These are phyloP conservation scores for Cerastis rubricosa DNA, from an alignment of 2,888 invertebrate species.

Conservation along the genomic window DNA sequence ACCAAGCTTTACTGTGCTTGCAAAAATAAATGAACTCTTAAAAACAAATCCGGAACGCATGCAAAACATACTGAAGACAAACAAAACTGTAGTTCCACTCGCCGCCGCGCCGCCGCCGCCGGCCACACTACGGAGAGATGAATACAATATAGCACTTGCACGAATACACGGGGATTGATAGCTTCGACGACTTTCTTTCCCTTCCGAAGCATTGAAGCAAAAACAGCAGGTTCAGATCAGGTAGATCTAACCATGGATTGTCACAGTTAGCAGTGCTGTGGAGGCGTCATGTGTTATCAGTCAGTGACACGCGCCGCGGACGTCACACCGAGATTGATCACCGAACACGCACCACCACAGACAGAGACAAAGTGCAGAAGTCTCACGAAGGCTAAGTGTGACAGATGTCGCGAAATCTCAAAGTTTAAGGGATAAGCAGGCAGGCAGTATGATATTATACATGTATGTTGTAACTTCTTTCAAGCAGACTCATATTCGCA, in stretches of 20 bases:
- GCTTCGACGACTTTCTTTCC: neutral
- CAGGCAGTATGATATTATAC: neutral
- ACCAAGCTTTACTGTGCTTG: neutral
- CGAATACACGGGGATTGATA: neutral
- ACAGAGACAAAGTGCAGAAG: neutral
- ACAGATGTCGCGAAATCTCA: neutral
- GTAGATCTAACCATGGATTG: neutral
- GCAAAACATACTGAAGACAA: neutral
- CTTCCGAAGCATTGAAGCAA: neutral
- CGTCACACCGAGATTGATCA: slow-evolving; percentile 24
- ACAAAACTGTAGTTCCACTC: too few species aligned
- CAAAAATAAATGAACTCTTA: neutral
- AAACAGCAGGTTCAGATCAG: neutral
- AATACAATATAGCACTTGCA: neutral
- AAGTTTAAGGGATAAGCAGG: neutral
- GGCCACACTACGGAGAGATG: neutral
- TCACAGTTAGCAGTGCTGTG: neutral
- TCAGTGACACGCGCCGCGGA: slow-evolving; percentile 15
- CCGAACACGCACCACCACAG: neutral
- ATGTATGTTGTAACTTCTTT: neutral
- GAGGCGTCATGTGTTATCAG: slow-evolving; percentile 13
- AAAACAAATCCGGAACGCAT: neutral
- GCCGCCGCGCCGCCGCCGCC: too few species aligned
- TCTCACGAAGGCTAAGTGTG: neutral
- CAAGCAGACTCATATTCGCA: neutral